A percentile compares a stretch with the other conserved stretches of the same genome.
phyloP scores from a whole-genome alignment of 1,140 invertebrate species.

The Linepithema humile region DNA sequence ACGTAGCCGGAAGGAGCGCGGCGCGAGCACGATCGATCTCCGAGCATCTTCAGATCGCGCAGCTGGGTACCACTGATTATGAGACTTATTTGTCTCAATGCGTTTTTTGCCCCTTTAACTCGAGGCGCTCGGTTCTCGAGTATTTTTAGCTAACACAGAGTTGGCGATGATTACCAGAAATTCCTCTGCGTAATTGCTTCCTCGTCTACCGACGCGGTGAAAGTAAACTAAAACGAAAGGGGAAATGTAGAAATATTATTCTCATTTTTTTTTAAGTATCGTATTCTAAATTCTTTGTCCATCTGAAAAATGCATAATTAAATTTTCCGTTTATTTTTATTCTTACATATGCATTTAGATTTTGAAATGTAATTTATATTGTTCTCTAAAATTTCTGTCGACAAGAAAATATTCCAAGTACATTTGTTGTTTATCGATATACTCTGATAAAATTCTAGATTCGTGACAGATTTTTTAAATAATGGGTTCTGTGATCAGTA shows the following conservation, averaged over 20 bases:
- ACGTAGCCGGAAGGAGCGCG: slow-evolving; percentile 15
- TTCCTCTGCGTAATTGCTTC: slow-evolving; percentile 34
- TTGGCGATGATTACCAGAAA: slow-evolving; percentile 23
- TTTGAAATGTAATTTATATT: too few species aligned
- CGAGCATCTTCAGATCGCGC: background rate
- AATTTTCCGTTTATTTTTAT: background rate
- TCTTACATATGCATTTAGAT: too few species aligned
- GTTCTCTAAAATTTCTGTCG: too few species aligned
- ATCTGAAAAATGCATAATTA: background rate
- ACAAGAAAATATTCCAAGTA: too few species aligned
- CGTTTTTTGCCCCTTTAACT: slow-evolving; percentile 9
- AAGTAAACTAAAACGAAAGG: background rate
- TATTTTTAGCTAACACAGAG: slow-evolving; percentile 18
- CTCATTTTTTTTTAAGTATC: background rate
- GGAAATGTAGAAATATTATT: background rate
- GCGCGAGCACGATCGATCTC: slow-evolving; percentile 31
- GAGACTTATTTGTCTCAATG: slow-evolving; percentile 41
- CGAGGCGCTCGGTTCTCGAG: background rate
- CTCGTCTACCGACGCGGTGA: background rate
- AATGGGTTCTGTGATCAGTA: too few species aligned
- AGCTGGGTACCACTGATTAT: slow-evolving; percentile 14
- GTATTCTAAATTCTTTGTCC: background rate
- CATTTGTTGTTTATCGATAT: too few species aligned
- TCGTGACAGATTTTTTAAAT: too few species aligned
- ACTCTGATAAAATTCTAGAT: too few species aligned